phyloP scores from a whole-genome alignment of 2,113 vertebrate species.

The Nesogale talazaci region DNA sequence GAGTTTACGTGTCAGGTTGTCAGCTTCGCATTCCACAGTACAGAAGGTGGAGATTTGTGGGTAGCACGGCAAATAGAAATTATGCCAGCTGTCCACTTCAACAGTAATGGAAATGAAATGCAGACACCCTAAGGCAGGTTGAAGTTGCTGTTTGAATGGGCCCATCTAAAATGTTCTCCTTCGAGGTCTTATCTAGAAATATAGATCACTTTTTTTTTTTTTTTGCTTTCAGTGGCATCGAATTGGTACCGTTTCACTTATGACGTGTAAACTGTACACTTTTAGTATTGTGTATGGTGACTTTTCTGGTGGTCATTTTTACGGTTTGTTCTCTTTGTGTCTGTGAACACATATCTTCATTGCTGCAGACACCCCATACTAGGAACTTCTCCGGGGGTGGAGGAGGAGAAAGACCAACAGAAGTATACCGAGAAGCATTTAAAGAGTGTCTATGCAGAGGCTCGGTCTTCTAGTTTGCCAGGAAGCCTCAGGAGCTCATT shows the following conservation, averaged over 20 bases:
- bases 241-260: neutral
- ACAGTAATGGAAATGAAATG: constrained; percentile 12
- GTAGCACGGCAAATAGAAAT: neutral
- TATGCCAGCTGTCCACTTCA: neutral
- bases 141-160: neutral
- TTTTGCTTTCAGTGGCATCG: neutral
- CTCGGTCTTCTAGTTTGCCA: neutral
- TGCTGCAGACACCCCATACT: neutral
- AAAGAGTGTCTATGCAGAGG: neutral
- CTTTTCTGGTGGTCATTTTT: neutral
- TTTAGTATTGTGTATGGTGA: constrained; percentile 30
- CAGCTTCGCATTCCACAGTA: neutral
- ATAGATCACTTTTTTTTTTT: neutral
- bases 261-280: neutral
- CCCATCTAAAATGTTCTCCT: neutral
- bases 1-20: no score
- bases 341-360: neutral
- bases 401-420: neutral
- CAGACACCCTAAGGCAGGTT: neutral
- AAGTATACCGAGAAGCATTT: neutral
- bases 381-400: neutral
- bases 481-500: neutral
- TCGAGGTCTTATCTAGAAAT: neutral
- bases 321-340: neutral
- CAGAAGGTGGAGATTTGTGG: neutral